Evolutionary conservation across 2,888 invertebrate genomes (phyloP).

Genomic region (Cerceris ruficornis): DNA sequence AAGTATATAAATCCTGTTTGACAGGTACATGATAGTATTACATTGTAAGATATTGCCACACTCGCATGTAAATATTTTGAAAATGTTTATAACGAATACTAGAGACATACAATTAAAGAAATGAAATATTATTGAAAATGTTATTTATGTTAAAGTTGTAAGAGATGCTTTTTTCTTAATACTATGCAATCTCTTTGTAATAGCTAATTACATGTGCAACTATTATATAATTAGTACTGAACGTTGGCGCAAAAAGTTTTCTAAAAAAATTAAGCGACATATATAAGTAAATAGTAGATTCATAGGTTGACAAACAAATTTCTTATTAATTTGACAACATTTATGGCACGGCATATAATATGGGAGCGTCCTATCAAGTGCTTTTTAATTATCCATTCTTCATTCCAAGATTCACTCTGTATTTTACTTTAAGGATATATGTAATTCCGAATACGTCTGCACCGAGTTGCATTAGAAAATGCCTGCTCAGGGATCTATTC

Average conservation of each 20-base stretch:
- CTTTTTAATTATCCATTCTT: slow-evolving; percentile 23
- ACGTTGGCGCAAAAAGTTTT: slow-evolving; percentile 1
- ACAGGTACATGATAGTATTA: slow-evolving; percentile 16
- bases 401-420: slow-evolving; percentile 36
- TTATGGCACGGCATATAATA: slow-evolving; percentile 71
- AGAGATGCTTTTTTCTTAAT: slow-evolving; percentile 1
- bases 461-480: slow-evolving; percentile 3
- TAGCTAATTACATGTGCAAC: slow-evolving; percentile 18
- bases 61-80: slow-evolving; percentile 11
- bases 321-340: slow-evolving; percentile 64
- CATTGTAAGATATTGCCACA: slow-evolving; percentile 13
- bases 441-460: not conserved
- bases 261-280: slow-evolving; percentile 20
- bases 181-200: slow-evolving; percentile 14
- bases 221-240: slow-evolving; percentile 17
- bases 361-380: slow-evolving; percentile 60
- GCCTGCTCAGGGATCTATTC: not conserved
- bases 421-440: slow-evolving; percentile 3
- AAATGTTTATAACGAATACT: slow-evolving; percentile 10
- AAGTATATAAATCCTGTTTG: slow-evolving; percentile 10
- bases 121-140: slow-evolving; percentile 3
- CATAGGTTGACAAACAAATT: slow-evolving; percentile 17
- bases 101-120: slow-evolving; percentile 5
- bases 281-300: slow-evolving; percentile 19
- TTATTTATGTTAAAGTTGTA: slow-evolving; percentile 2